A percentile compares a stretch with the other conserved stretches of the same genome.
Conservation (phyloP, 2,797 vertebrate genomes). For the Typhlichthys subterraneus region DNA sequence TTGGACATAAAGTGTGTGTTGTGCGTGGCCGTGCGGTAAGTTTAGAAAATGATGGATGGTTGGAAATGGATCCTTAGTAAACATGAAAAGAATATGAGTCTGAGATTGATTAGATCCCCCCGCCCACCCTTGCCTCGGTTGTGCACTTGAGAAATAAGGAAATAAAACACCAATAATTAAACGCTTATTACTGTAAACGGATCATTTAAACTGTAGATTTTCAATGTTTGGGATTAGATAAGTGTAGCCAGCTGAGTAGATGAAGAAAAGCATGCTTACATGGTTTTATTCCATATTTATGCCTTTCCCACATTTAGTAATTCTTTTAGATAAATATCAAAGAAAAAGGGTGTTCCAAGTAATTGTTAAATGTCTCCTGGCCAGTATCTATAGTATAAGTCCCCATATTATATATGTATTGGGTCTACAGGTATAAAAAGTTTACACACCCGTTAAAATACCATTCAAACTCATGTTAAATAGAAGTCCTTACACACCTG, state of each 20-base stretch:
- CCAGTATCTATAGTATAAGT: too few relatives aligned
- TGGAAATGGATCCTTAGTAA: conserved; percentile 16
- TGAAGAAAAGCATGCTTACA: conserved; percentile 35
- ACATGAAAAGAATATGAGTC: conserved; percentile 27
- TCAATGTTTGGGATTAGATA: conserved; percentile 55
- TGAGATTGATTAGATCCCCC: conserved; percentile 40
- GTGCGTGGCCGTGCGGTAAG: background rate
- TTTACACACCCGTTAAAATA: too few relatives aligned
- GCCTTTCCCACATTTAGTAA: conserved; percentile 34
- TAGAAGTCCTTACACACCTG: too few relatives aligned
- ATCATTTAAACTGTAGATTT: conserved; percentile 57
- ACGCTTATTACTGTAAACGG: conserved; percentile 6
- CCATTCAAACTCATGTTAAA: too few relatives aligned
- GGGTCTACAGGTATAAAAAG: too few relatives aligned
- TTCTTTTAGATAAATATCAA: conserved; percentile 60
- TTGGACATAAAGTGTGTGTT: conserved; percentile 10
- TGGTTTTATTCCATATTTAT: conserved; percentile 22
- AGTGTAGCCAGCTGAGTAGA: conserved; percentile 42
- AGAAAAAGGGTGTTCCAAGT: too few relatives aligned
- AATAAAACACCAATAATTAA: conserved; percentile 54
- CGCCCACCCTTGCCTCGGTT: conserved; percentile 31
- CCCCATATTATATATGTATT: too few relatives aligned
- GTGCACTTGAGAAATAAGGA: conserved; percentile 37
- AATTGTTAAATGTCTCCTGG: too few relatives aligned
- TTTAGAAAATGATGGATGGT: too few relatives aligned